Percentiles rank a stretch among this genome's conserved stretches.
phyloP scores from a whole-genome alignment of 2,113 vertebrate genomes.

The Cyprinodon brontotheroides region DNA sequence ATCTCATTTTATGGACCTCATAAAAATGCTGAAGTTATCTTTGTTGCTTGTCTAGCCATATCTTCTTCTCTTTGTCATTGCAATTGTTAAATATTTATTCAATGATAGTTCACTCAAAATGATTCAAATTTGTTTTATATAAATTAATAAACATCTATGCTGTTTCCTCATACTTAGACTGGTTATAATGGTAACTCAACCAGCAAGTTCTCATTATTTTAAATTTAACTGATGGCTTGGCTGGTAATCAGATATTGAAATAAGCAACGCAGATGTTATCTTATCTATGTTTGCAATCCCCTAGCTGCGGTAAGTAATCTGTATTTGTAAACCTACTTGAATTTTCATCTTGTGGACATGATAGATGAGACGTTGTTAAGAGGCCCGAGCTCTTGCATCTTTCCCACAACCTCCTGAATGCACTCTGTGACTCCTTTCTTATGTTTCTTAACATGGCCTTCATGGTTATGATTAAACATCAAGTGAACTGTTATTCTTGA shows the following conservation, averaged over 20 bases:
- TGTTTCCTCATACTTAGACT: constrained; percentile 1
- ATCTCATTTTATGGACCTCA: too few relatives aligned
- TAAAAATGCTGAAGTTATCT: too few relatives aligned
- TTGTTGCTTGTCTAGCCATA: too few relatives aligned
- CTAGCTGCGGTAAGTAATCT: constrained; percentile 2
- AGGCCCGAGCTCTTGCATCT: constrained; percentile 8
- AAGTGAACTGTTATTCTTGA: background rate
- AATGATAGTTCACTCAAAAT: too few relatives aligned
- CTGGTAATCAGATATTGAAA: constrained; percentile 37
- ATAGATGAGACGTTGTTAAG: constrained; percentile 21
- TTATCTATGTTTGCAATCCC: constrained; percentile 20
- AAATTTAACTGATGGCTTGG: constrained; percentile 8
- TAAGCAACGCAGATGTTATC: constrained; percentile 4
- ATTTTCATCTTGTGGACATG: constrained; percentile 30
- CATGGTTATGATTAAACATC: background rate
- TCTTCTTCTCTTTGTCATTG: too few relatives aligned
- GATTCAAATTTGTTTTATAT: too few relatives aligned
- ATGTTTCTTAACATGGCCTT: constrained; percentile 7
- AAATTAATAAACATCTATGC: too few relatives aligned
- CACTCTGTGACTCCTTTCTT: background rate
- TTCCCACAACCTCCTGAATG: constrained; percentile 1
- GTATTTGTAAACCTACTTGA: constrained; percentile 4
- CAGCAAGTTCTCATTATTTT: background rate
- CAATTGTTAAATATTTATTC: too few relatives aligned
- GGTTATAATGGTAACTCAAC: background rate